phyloP scores from a whole-genome alignment of 2,797 vertebrate species.

The Astyanax mexicanus region DNA sequence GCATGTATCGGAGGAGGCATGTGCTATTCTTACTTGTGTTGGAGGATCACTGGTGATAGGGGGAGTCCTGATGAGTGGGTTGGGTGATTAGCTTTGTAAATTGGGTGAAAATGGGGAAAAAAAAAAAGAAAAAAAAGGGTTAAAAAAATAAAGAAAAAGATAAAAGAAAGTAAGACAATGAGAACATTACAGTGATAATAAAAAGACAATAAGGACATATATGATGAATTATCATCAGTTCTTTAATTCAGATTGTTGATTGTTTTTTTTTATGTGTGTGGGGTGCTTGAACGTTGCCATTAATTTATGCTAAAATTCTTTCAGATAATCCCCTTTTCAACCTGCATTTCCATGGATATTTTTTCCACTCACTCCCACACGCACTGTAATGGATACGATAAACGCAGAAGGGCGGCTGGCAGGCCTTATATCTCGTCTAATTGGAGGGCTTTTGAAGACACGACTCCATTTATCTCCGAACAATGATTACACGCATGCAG shows the following conservation, averaged over 20 bases:
- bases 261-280: neutral
- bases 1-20: no score
- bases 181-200: neutral
- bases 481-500: conserved; percentile 74
- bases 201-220: neutral
- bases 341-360: conserved; percentile 22
- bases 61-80: no score
- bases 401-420: conserved; percentile 61
- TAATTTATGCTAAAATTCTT: conserved; percentile 35
- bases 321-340: conserved; percentile 39
- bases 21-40: no score
- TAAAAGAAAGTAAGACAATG: neutral
- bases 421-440: conserved; percentile 68
- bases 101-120: no score
- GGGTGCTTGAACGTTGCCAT: conserved; percentile 11
- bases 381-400: conserved; percentile 60
- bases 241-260: neutral
- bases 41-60: no score
- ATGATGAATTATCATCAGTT: neutral
- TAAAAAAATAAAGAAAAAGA: no score
- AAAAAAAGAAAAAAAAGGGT: no score
- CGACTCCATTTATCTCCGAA: conserved; percentile 72
- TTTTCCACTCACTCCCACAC: conserved; percentile 10
- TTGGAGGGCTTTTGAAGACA: conserved; percentile 70
- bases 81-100: no score